A percentile compares a stretch with the other conserved stretches of the same genome.
These are phyloP conservation scores for Drosophila jambulina DNA, from an alignment of 1,140 invertebrate species.

Conservation along the genomic window DNA sequence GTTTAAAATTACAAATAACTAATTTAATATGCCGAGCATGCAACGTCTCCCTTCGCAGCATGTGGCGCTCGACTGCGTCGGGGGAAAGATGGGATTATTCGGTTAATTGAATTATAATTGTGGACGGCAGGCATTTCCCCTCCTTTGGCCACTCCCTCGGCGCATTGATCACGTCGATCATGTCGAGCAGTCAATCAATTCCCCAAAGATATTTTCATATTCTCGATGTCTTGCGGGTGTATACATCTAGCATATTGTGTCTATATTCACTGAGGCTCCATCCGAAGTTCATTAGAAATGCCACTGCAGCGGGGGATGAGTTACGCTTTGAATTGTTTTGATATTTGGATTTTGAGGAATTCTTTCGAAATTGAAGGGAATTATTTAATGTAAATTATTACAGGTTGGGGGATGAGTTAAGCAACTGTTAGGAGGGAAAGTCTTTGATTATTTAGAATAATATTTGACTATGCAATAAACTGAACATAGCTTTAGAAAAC, in stretches of 20 bases:
- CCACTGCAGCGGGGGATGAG: constrained; percentile 35
- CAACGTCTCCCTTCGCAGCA: constrained; percentile 49
- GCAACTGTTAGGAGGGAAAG: too few relatives aligned
- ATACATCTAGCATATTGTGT: constrained; percentile 13
- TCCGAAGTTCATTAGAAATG: constrained; percentile 48
- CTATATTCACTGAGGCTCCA: constrained; percentile 16
- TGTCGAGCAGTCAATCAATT: constrained; percentile 78
- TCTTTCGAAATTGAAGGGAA: background rate
- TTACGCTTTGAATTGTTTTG: constrained; percentile 10
- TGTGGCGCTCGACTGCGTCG: constrained; percentile 46
- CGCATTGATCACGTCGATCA: constrained; percentile 64
- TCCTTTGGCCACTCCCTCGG: constrained; percentile 18
- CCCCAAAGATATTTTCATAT: constrained; percentile 64
- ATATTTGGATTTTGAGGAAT: constrained; percentile 2
- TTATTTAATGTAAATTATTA: background rate
- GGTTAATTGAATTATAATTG: constrained; percentile 82
- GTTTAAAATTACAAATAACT: constrained; percentile 65
- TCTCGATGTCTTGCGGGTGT: constrained; percentile 34
- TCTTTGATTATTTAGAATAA: background rate
- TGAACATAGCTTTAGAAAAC: background rate
- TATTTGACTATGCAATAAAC: background rate
- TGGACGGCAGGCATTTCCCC: constrained; percentile 28
- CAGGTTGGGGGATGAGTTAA: background rate
- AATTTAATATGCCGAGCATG: constrained; percentile 78
- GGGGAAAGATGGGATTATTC: constrained; percentile 51